Conservation (phyloP, 2,113 vertebrate genomes). For the Paratilapia polleni region DNA sequence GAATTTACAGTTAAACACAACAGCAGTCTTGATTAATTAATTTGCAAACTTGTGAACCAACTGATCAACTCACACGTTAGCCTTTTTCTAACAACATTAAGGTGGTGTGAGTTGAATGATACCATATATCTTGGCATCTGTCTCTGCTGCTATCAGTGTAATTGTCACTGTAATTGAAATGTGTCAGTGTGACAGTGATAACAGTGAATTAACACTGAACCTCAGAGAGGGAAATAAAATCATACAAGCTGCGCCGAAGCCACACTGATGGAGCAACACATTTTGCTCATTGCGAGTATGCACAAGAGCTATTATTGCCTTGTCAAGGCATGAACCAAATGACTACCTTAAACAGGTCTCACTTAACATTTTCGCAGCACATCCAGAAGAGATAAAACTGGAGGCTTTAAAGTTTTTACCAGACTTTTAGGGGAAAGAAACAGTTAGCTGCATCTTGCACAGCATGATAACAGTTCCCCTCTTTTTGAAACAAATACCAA, state of each 20-base stretch:
- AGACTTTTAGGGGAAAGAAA: background rate
- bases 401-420: background rate
- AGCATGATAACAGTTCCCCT: background rate
- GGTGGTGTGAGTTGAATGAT: background rate
- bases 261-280: background rate
- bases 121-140: background rate
- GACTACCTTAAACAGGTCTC: constrained; percentile 36
- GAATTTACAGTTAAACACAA: constrained; percentile 52
- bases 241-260: background rate
- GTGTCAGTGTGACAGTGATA: constrained; percentile 35
- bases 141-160: constrained; percentile 21
- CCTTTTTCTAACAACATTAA: background rate
- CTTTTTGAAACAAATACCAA: constrained; percentile 29
- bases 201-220: constrained; percentile 41
- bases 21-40: constrained; percentile 25
- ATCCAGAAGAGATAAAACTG: constrained; percentile 12
- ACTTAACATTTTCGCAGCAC: constrained; percentile 2
- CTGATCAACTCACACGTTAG: background rate
- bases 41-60: constrained; percentile 28
- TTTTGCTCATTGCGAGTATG: background rate
- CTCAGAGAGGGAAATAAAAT: constrained; percentile 29
- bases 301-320: constrained; percentile 45
- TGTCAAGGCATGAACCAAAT: constrained; percentile 45
- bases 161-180: constrained; percentile 47
- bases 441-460: background rate